Conservation (phyloP, 2,113 vertebrate species). For the Lepidothrix coronata region DNA sequence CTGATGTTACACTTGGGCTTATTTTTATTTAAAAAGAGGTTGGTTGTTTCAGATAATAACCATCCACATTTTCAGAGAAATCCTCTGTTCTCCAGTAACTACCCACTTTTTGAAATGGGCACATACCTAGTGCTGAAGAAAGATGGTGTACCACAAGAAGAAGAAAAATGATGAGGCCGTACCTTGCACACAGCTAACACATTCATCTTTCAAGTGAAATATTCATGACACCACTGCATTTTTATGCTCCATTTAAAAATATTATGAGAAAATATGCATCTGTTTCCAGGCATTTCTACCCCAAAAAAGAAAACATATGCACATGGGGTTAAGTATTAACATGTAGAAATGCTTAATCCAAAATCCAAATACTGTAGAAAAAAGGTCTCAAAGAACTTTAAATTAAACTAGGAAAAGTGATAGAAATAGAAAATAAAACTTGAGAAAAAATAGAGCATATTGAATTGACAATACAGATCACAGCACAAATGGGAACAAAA, state of each 20-base stretch:
- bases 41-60: background rate
- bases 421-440: background rate
- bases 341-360: background rate
- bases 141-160: background rate
- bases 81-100: background rate
- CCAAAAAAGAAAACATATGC: background rate
- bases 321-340: background rate
- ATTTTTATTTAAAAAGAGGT: background rate
- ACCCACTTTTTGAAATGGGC: background rate
- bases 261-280: background rate
- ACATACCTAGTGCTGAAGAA: background rate
- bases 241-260: background rate
- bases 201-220: background rate
- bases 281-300: background rate
- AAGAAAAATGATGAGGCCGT: background rate
- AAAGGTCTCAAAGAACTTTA: background rate
- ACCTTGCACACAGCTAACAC: background rate
- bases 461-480: background rate
- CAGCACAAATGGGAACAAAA: background rate
- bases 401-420: background rate
- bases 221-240: background rate
- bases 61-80: background rate
- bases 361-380: background rate
- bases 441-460: background rate
- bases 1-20: accelerated